A percentile compares a stretch with the other conserved stretches of the same genome.
Evolutionary conservation across 92 coral and sea anemone genomes (phyloP).

Genomic region (Porites lobata): DNA sequence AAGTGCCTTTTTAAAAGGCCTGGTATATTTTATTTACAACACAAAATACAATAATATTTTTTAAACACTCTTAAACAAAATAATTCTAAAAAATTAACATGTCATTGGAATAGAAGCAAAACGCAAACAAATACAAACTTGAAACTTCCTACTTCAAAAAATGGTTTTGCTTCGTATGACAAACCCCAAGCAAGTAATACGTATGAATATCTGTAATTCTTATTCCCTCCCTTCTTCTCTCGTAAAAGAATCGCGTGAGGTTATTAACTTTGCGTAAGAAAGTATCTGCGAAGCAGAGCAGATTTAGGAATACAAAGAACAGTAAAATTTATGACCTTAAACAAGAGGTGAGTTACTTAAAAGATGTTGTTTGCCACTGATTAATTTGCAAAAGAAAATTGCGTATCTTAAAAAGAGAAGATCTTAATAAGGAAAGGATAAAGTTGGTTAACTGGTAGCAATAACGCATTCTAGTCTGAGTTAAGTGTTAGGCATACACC

Average conservation of each 20-base stretch:
- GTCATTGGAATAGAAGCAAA: neutral
- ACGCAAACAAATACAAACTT: too few species aligned
- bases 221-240: too few species aligned
- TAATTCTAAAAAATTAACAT: neutral
- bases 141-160: neutral
- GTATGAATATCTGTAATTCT: neutral
- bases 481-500: constrained; percentile 98
- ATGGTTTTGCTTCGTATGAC: neutral
- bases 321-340: too few species aligned
- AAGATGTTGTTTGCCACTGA: too few species aligned
- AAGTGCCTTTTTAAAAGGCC: constrained; percentile 19
- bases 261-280: too few species aligned
- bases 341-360: too few species aligned
- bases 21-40: constrained; percentile 8
- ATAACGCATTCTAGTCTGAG: constrained; percentile 73
- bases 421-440: too few species aligned
- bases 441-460: neutral
- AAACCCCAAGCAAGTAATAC: neutral
- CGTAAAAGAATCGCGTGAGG: too few species aligned
- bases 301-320: too few species aligned
- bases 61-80: neutral
- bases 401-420: too few species aligned
- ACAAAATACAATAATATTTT: neutral
- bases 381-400: too few species aligned
- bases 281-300: too few species aligned